A percentile compares a stretch with the other conserved stretches of the same genome.
Evolutionary conservation across 2,888 invertebrate genomes (phyloP).

Genomic region (Lithosia quadra): DNA sequence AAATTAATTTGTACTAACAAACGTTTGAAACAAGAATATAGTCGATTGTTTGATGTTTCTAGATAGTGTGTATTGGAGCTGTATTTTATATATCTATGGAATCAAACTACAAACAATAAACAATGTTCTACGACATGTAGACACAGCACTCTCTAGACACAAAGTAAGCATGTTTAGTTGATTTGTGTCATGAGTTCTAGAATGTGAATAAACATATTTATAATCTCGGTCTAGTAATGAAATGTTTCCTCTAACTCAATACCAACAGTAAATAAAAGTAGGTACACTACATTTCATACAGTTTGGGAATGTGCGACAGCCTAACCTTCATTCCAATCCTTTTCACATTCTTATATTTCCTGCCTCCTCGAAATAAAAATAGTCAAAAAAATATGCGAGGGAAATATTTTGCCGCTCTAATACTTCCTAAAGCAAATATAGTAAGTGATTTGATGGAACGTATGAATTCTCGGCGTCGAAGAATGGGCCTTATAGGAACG

Average conservation of each 20-base stretch:
- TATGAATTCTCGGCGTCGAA: neutral
- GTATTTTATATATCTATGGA: too few species aligned
- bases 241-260: too few species aligned
- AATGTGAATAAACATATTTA: too few species aligned
- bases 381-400: neutral
- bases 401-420: neutral
- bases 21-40: slow-evolving; percentile 26
- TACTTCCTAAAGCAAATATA: neutral
- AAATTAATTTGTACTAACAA: slow-evolving; percentile 48
- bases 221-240: too few species aligned
- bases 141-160: too few species aligned
- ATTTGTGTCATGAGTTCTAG: too few species aligned
- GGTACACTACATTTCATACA: neutral
- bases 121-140: too few species aligned
- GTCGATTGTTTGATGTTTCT: slow-evolving; percentile 22
- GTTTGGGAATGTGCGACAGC: neutral
- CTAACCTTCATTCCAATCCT: neutral
- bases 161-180: too few species aligned
- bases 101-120: too few species aligned
- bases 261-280: too few species aligned
- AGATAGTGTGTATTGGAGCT: neutral
- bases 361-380: neutral
- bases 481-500: slow-evolving; percentile 23
- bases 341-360: neutral
- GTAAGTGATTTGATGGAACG: slow-evolving; percentile 2